Base-by-base conservation (phyloP, 2,888 invertebrate genomes). In the Helleia helle region DNA sequence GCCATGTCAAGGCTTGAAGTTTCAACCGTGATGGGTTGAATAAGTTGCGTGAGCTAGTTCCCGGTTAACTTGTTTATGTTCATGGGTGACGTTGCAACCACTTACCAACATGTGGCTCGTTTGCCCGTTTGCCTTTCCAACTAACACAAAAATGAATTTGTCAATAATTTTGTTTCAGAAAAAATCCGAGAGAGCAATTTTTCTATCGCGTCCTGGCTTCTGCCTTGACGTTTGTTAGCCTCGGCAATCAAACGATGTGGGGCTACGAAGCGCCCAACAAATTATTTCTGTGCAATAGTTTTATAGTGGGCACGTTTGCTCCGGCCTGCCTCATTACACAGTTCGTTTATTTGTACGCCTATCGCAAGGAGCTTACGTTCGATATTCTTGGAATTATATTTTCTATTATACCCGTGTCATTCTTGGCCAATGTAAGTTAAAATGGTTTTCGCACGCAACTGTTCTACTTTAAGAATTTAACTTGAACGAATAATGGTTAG, bases 341-440 rank as follows among this genome's bases (percentile, higher is more conserved):
- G 34, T 5, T 49, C 14, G 11, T 42, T 1, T 52, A 47, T 11
- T 9, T 52, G 1, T 50, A 43, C 27, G 7, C 25, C 0, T 42
- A 52, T 13, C 50, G 38, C 34, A n/a, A 28, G 2, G 36, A 43
- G 1, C 30, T 52, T 3, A 22, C 40, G 12, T 47, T 50, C 26
- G 46, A 44, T 4, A 43, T 41, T 13, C 11, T 50, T 15, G 42
- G 47, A 0, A 47, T 34, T 5, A 13, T 50, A 13, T 41, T 46
- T 22, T 46, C 46, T 1, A 40, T 48, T 25, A 39, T 49, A 28
- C 52, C 52, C 3, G 25, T 43, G 8, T 36, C 42, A 7, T 4
- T 42, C 8, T 24, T 52, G 25, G 44, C 40, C 11, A 47, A 43
- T 43, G 50, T 52, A 43, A 49, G 52, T 45, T 39, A 2, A 5